These are phyloP conservation scores for Ceramica pisi DNA, from an alignment of 2,888 invertebrate genomes.

Conservation along the genomic window DNA sequence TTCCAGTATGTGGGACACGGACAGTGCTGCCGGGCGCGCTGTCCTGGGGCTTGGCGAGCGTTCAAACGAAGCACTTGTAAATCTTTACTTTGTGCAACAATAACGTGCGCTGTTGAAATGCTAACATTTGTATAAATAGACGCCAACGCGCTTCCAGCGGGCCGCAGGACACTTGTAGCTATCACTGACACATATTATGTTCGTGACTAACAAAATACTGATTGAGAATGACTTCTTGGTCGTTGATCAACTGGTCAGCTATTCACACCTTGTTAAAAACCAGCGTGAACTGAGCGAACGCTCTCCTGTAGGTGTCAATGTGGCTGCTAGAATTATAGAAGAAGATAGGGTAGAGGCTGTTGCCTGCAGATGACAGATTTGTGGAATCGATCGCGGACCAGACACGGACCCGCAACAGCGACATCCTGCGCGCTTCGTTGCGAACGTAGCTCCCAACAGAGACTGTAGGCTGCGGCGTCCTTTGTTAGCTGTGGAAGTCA, in stretches of 20 bases:
- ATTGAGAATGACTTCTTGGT: not conserved
- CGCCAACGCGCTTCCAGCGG: constrained; percentile 1
- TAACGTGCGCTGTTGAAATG: constrained; percentile 18
- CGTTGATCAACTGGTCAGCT: not conserved
- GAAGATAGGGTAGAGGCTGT: too few species aligned
- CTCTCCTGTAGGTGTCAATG: too few species aligned
- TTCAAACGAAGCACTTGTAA: constrained; percentile 40
- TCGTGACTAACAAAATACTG: not conserved
- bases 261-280: not conserved
- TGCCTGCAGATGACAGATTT: too few species aligned
- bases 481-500: too few species aligned
- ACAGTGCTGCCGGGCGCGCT: not conserved
- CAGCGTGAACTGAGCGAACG: not conserved
- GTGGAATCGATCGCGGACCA: too few species aligned
- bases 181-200: not conserved
- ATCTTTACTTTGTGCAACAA: constrained; percentile 42
- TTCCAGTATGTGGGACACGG: constrained; percentile 31
- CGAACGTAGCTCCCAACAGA: too few species aligned
- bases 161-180: not conserved
- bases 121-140: constrained; percentile 37
- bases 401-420: too few species aligned
- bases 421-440: too few species aligned
- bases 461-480: too few species aligned
- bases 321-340: too few species aligned
- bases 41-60: constrained; percentile 27